These are phyloP conservation scores for Pyrrhia umbra DNA, from an alignment of 2,888 invertebrate species.

Conservation along the genomic window DNA sequence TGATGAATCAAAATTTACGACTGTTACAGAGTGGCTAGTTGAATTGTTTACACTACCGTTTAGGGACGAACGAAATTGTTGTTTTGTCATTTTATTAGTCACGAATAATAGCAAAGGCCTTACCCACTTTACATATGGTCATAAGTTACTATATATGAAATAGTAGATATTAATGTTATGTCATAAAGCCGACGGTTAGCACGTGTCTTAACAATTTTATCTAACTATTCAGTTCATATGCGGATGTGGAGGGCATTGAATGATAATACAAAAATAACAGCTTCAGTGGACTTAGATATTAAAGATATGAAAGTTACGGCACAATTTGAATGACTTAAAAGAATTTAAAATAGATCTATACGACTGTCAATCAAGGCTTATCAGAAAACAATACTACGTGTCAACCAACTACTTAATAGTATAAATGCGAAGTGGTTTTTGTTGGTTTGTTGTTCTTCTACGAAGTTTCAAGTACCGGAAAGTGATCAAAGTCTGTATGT, in stretches of 20 bases:
- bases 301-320: neutral
- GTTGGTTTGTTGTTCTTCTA: neutral
- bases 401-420: neutral
- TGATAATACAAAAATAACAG: slow-evolving; percentile 21
- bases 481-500: no score
- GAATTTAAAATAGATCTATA: slow-evolving; percentile 5
- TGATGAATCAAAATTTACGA: no score
- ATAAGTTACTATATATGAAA: slow-evolving; percentile 11
- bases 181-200: neutral
- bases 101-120: slow-evolving; percentile 5
- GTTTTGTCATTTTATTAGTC: neutral
- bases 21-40: no score
- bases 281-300: slow-evolving; percentile 3
- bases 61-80: neutral
- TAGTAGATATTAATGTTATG: slow-evolving; percentile 15
- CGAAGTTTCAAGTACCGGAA: no score
- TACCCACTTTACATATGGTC: slow-evolving; percentile 2
- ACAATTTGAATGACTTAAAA: slow-evolving; percentile 12
- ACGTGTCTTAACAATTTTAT: slow-evolving; percentile 3
- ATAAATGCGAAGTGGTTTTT: neutral
- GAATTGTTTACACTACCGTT: no score
- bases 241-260: slow-evolving; percentile 29
- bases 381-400: neutral
- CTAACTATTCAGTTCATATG: slow-evolving; percentile 11
- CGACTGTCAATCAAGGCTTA: slow-evolving; percentile 15